Evolutionary conservation across 2,888 invertebrate genomes (phyloP).

Genomic region (Acanthopleura granulata): DNA sequence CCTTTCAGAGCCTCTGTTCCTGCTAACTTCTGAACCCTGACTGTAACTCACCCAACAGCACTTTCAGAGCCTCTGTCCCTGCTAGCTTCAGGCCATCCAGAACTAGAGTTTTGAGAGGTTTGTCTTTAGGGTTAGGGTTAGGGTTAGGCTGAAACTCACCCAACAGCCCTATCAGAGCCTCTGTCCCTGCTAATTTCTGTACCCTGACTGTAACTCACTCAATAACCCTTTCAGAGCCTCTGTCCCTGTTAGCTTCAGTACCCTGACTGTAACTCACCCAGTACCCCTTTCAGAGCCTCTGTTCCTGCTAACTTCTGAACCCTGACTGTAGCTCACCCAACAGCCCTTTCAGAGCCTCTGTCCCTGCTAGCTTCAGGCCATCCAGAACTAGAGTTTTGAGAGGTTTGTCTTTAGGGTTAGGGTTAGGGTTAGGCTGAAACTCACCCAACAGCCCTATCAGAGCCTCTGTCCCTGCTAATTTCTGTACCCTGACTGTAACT

Average conservation of each 20-base stretch:
- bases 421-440: too few species aligned
- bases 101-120: constrained; percentile 32
- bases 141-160: too few species aligned
- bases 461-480: too few species aligned
- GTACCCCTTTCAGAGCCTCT: constrained; percentile 32
- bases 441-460: too few species aligned
- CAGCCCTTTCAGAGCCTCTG: constrained; percentile 31
- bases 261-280: not conserved
- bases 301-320: constrained; percentile 45
- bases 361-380: constrained; percentile 52
- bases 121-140: constrained; percentile 48
- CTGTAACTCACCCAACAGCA: too few species aligned
- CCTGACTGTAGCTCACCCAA: too few species aligned
- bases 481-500: too few species aligned
- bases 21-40: not conserved
- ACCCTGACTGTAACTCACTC: constrained; percentile 21
- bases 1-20: not conserved
- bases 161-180: too few species aligned
- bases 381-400: constrained; percentile 48
- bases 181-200: not conserved
- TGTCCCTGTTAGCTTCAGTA: constrained; percentile 38
- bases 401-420: too few species aligned
- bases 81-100: constrained; percentile 22
- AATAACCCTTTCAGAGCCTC: constrained; percentile 6
- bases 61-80: constrained; percentile 10